Evolutionary conservation across 2,113 vertebrate species (phyloP), one percentile per base, ranked within the genome.

Genomic region (Neoarius graeffei): DNA sequence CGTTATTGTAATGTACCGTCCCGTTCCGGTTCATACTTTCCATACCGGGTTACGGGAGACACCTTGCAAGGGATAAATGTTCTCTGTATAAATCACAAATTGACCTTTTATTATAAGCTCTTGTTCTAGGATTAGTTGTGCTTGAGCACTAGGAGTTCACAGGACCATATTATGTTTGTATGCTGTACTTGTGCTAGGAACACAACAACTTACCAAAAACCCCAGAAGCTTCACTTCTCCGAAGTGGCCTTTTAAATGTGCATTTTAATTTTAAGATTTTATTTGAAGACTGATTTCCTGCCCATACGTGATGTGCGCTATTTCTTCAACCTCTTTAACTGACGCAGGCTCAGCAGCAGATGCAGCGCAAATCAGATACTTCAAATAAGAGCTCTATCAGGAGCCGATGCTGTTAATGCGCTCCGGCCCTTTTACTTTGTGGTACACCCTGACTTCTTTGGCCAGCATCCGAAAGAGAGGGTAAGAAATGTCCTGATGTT

Each of bases 371-470:
- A 92, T 0, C 91, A 91, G 25, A n/a, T 96, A 54, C 87, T 94
- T 89, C 95, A 93, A 85, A 92, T 93, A 14, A 96, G 98, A 92
- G 71, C 93, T 77, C 93, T 99, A 67, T 98, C 98, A 0, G 97
- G 96, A 59, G 97, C 97, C 11, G 98, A 99, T 86, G 96, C 97
- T 20, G 91, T 97, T 90, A 97, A 96, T 84, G 98, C 98, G n/a
- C 94, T 99, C 90, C 95, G 98, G 85, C 98, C 98, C 0, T 99
- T 99, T 94, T 99, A 99, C 92, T 99, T 99, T 90, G 98, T 97
- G 0, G 98, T 99, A 14, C 98, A 99, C 90, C 98, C 98, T 54
- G 98, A 99, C 93, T 99, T 99, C 94, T 99, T 99, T 89, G 97
- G 98, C 85, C 97, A 98, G 90, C 94, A 97, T 92, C 98, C 98